phyloP scores from a whole-genome alignment of 2,113 vertebrate species.

The Sapayoa aenigma region DNA sequence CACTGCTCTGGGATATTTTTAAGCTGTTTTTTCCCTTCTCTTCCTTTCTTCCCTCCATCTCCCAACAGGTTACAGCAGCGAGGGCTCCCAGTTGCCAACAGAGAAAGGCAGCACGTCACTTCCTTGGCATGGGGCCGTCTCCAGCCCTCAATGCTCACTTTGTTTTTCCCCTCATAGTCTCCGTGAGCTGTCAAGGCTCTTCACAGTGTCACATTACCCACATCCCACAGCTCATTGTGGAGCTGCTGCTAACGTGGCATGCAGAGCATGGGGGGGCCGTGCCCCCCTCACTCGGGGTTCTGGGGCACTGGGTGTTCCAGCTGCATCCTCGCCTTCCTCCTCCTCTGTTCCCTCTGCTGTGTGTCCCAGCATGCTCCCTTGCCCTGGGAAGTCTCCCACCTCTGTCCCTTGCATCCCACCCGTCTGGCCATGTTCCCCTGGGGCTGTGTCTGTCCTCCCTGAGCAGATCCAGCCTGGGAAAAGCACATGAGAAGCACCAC shows the following conservation, averaged over 20 bases:
- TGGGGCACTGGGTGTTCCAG: background rate
- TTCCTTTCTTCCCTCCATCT: background rate
- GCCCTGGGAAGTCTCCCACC: background rate
- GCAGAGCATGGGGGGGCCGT: background rate
- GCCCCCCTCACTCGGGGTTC: background rate
- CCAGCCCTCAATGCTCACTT: slow-evolving; percentile 23
- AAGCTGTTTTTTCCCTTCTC: background rate
- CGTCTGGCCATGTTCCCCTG: background rate
- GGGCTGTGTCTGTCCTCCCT: background rate
- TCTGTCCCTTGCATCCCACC: background rate
- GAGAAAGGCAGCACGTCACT: background rate
- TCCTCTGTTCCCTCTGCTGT: fast-evolving
- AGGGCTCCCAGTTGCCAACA: background rate
- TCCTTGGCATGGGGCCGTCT: slow-evolving; percentile 13
- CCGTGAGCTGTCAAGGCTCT: background rate
- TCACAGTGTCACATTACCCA: background rate
- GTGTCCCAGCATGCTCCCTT: background rate
- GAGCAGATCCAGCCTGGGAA: background rate
- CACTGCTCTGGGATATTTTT: slow-evolving; percentile 32
- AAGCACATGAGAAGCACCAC: fast-evolving
- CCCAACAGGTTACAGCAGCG: background rate
- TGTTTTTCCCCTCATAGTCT: background rate
- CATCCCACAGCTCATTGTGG: background rate
- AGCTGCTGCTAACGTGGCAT: background rate
- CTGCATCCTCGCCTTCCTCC: background rate